A percentile compares a stretch with the other conserved stretches of the same genome.
Conservation (phyloP, 2,888 invertebrate genomes). For the Hylaea fasciaria region DNA sequence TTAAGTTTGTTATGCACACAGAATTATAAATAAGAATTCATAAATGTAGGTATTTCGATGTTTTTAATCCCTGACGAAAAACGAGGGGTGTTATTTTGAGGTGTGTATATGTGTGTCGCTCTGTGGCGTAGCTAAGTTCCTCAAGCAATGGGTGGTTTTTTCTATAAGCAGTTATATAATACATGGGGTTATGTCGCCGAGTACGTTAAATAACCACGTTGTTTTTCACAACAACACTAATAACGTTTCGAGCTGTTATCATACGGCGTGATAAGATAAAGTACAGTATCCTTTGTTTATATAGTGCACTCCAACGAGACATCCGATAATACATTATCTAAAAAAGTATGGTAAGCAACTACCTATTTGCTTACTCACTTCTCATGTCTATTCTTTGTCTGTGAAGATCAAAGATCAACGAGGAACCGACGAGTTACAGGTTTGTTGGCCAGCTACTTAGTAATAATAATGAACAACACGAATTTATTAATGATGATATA, state of each 20-base stretch:
- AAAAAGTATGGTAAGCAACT: conserved; percentile 60
- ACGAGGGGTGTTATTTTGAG: too few relatives aligned
- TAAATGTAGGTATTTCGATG: neutral
- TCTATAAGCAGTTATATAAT: too few relatives aligned
- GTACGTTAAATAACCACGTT: conserved; percentile 54
- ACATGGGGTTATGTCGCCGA: conserved; percentile 43
- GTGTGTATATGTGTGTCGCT: too few relatives aligned
- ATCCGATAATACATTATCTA: conserved; percentile 74
- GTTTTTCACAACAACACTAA: conserved; percentile 65
- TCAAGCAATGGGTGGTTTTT: too few relatives aligned
- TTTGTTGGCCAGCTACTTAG: conserved; percentile 6
- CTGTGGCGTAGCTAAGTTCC: too few relatives aligned
- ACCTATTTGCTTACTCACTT: conserved; percentile 67
- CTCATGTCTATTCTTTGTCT: conserved; percentile 63
- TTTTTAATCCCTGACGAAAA: too few relatives aligned
- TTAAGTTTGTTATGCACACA: neutral
- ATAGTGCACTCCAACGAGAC: conserved; percentile 70
- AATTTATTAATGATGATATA: conserved; percentile 23
- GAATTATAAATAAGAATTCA: neutral
- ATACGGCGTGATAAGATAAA: conserved; percentile 74
- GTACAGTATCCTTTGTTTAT: conserved; percentile 77
- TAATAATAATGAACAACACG: neutral
- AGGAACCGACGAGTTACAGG: conserved; percentile 11
- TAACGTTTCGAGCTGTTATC: conserved; percentile 71
- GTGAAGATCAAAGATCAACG: conserved; percentile 30